Base-by-base conservation (phyloP, 2,797 vertebrate genomes). In the Pangasius sanitwongsei region DNA sequence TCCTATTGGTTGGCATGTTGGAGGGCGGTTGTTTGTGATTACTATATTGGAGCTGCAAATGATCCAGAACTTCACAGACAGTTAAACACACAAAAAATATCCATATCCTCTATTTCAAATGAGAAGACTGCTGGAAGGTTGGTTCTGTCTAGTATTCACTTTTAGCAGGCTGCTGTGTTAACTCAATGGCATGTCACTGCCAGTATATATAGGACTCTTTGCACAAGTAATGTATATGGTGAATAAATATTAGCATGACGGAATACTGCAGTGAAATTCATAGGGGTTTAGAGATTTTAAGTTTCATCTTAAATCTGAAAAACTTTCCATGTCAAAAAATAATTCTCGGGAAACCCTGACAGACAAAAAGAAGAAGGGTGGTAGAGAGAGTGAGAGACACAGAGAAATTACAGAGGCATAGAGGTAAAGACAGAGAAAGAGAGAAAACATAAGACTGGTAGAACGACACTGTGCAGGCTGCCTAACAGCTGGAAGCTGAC, bases 401-500 rank as follows among this genome's bases (percentile, higher is more conserved):
- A 12, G 28, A 82, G 31, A 84, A 18, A 75, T 41, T 67, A 86
- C 16, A 72, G 48, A 86, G n/a, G 44, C 12, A 18, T 15, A 83
- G 13, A 53, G 57, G 18, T 6, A 44, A 50, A 34, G 74, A 83
- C n/a, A 50, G 48, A 78, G 31, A 89, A 44, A 74, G 7, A n/a
- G 23, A 28, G 44, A 41, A 83, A 50, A 37, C 37, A 13, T 16
- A 69, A 91, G 80, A 44, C 59, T 70, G 69, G 37, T 75, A 37
- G 67, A 81, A 48, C 59, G 59, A 59, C 28, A 31, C 65, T 70
- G 69, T 89, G 87, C 82, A 65, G 69, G 84, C 80, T 89, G 86
- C 48, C 34, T 87, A 89, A 91, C 91, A 89, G 88, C 89, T 87
- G 88, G 77, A 88, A 89, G 86, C 85, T 87, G 91, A 85, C 89